Evolutionary conservation across 2,888 invertebrate genomes (phyloP).

Genomic region (Meliscaeva auricollis): DNA sequence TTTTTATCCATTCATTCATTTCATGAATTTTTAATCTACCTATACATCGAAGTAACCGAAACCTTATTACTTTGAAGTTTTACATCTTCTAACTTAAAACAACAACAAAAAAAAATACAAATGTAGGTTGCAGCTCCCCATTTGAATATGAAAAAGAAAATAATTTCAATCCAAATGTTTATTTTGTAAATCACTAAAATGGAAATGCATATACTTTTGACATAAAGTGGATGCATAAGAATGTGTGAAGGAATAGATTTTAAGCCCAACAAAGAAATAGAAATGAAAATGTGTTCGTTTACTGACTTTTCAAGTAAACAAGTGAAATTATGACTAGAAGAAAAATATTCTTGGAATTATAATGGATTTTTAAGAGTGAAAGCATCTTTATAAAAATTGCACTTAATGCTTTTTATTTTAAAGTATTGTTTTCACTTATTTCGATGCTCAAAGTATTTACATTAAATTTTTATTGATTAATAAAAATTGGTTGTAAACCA

Average conservation of each 20-base stretch:
- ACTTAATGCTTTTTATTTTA: not conserved
- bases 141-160: slow-evolving; percentile 3
- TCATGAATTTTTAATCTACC: slow-evolving; percentile 11
- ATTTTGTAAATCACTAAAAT: slow-evolving; percentile 11
- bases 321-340: not conserved
- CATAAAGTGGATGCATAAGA: not conserved
- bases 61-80: slow-evolving; percentile 30
- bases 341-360: not conserved
- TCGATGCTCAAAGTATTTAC: too few relatives aligned
- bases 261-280: not conserved
- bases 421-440: too few relatives aligned
- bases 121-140: slow-evolving; percentile 11
- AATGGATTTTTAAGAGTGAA: not conserved
- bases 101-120: not conserved
- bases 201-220: not conserved
- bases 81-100: not conserved
- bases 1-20: not conserved
- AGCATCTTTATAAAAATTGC: not conserved
- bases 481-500: too few relatives aligned
- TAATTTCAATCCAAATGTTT: slow-evolving; percentile 15
- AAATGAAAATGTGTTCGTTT: slow-evolving; percentile 11
- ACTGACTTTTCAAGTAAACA: not conserved
- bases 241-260: not conserved
- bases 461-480: too few relatives aligned
- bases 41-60: not conserved